These are phyloP conservation scores for Tipula helvola DNA, from an alignment of 2,888 invertebrate genomes.

Conservation along the genomic window DNA sequence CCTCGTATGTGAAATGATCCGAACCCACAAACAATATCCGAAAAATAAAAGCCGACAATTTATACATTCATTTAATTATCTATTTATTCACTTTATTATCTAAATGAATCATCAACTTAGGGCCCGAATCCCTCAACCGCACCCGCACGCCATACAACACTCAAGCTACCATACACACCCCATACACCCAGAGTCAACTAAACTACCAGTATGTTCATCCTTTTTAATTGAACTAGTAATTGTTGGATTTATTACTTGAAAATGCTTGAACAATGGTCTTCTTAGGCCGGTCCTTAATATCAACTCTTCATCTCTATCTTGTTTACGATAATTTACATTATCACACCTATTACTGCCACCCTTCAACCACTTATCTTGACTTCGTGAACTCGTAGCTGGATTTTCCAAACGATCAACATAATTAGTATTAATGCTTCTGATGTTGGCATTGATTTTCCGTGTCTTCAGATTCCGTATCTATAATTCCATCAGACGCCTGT, in stretches of 20 bases:
- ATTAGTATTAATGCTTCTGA: conserved; percentile 56
- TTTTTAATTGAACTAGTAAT: not conserved
- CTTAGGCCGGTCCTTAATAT: conserved; percentile 14
- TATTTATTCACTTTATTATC: too few relatives aligned
- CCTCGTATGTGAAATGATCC: too few relatives aligned
- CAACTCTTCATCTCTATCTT: conserved; percentile 31
- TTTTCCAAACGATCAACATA: conserved; percentile 45
- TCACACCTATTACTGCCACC: not conserved
- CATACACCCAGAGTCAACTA: not conserved
- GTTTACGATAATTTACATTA: not conserved
- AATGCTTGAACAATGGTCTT: conserved; percentile 38
- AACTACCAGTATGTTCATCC: not conserved
- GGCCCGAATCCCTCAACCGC: too few relatives aligned
- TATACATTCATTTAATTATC: too few relatives aligned
- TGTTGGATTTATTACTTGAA: not conserved
- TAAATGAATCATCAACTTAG: too few relatives aligned
- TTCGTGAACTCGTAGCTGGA: conserved; percentile 26
- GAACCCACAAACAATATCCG: too few relatives aligned
- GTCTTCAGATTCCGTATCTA: too few relatives aligned
- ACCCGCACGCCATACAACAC: too few relatives aligned
- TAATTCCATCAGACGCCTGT: too few relatives aligned
- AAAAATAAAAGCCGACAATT: too few relatives aligned
- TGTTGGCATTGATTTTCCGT: conserved; percentile 26
- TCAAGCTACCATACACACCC: not conserved
- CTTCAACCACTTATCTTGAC: conserved; percentile 12